Base-by-base conservation (phyloP, 1,140 invertebrate genomes). In the Eupristina koningsbergeri region DNA sequence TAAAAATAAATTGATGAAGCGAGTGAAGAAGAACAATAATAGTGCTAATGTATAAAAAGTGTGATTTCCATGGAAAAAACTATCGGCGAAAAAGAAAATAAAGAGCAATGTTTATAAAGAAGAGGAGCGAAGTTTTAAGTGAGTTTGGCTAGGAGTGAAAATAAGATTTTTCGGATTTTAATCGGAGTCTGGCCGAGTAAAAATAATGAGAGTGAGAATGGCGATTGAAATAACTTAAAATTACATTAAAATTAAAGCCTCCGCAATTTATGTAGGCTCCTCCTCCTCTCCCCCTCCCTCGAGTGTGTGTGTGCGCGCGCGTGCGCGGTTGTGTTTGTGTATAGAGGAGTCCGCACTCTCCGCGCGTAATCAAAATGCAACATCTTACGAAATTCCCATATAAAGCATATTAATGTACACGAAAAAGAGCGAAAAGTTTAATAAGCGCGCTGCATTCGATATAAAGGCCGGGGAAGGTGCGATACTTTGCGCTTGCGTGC, bases 231-330 rank as follows among this genome's bases (percentile, higher is more conserved):
- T 77, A 36, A 50, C n/a, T 64, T 45, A 45, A 78, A 78, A 78
- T 78, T 78, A 64, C 61, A 78, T 78, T 78, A 64, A 78, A 78
- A 78, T 78, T 64, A 78, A 78, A 78, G 61, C 58, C 64, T 29
- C 41, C n/a, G 11, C 61, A 45, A 47, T 61, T 36, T 61, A n/a
- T 36, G 31, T 17, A 8, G n/a, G 41, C 29, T 34, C 75, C 31
- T 8, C 7, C 45, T n/a, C 47, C 8, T 41, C 1, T 34, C 15
- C 47, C 3, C 39, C 22, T n/a, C 26, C 26, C 11, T 5, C 15
- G 34, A 8, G 6, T 1, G 22, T 36, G 6, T 36, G 15, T 2
- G 15, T 19, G 34, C 34, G 22, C 64, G 64, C 64, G 64, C 34
- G 9, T 1, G 47, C 26, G 22, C 5, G 5, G 53, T 26, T 13